phyloP scores from a whole-genome alignment of 2,797 vertebrate species.

The Malurus leucopterus region DNA sequence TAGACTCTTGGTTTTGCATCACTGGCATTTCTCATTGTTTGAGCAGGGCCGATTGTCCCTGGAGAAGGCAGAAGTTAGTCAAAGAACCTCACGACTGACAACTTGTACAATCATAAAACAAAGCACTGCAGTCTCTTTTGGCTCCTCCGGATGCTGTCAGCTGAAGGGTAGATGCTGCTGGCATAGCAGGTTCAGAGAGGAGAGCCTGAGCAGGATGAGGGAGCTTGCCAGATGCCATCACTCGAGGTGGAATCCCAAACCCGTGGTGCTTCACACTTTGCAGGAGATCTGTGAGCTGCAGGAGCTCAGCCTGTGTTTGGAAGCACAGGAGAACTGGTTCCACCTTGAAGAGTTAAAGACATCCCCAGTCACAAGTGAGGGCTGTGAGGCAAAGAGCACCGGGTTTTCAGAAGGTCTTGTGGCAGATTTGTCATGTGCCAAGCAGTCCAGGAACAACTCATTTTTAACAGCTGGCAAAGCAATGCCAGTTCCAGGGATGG shows the following conservation, averaged over 20 bases:
- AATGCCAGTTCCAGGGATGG: accelerated
- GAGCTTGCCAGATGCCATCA: not conserved
- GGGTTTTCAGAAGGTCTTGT: not conserved
- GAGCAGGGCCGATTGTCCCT: not conserved
- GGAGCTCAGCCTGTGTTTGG: not conserved
- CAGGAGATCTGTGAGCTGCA: not conserved
- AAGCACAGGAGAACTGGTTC: not conserved
- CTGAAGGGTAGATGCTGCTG: not conserved
- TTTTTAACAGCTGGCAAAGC: not conserved
- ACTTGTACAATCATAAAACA: not conserved
- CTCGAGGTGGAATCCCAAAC: not conserved
- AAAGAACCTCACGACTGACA: not conserved
- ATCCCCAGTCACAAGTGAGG: not conserved
- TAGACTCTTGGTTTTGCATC: not conserved
- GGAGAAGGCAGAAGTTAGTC: conserved; percentile 2
- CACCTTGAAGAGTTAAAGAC: not conserved
- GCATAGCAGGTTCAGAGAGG: not conserved
- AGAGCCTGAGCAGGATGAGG: not conserved
- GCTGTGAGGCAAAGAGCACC: not conserved
- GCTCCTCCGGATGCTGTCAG: not conserved
- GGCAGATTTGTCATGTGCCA: not conserved
- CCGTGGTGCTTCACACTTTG: not conserved
- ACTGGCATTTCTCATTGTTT: not conserved
- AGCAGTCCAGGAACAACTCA: accelerated
- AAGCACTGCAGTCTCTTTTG: not conserved